A percentile compares a stretch with the other conserved stretches of the same genome.
These are phyloP conservation scores for Porites cylindrica DNA, from an alignment of 92 coral and sea anemone species.

Conservation along the genomic window DNA sequence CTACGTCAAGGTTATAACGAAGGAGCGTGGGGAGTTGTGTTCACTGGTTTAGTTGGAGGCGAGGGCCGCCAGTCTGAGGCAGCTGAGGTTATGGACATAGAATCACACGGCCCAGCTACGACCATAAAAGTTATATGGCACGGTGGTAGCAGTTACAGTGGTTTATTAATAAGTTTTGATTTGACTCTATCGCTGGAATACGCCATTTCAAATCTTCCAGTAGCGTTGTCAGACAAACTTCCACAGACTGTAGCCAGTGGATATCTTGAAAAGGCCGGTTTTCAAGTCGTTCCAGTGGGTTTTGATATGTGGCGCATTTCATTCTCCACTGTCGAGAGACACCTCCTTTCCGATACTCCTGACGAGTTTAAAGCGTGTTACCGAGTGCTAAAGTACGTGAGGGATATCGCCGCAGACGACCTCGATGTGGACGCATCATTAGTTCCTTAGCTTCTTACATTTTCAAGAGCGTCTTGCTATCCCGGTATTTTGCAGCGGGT, in stretches of 20 bases:
- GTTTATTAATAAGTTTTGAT: background rate
- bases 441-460: slow-evolving; percentile 26
- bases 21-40: no score
- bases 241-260: background rate
- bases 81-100: slow-evolving; percentile 9
- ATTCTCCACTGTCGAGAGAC: slow-evolving; percentile 23
- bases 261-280: background rate
- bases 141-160: slow-evolving; percentile 19
- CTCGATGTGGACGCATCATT: slow-evolving; percentile 9
- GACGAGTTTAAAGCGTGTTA: slow-evolving; percentile 14
- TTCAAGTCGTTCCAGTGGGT: slow-evolving; percentile 34
- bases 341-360: slow-evolving; percentile 1
- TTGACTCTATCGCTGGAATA: slow-evolving; percentile 23
- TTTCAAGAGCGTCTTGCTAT: slow-evolving; percentile 1
- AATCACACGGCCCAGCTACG: slow-evolving; percentile 33
- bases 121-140: background rate
- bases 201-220: slow-evolving; percentile 25
- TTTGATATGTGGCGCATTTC: slow-evolving; percentile 28
- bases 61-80: background rate
- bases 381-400: slow-evolving; percentile 6
- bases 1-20: no score
- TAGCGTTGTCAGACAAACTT: background rate
- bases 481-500: background rate
- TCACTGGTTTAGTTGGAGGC: background rate
- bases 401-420: background rate